Evolutionary conservation across 1,140 invertebrate genomes (phyloP).

Genomic region (Bombus breviceps): DNA sequence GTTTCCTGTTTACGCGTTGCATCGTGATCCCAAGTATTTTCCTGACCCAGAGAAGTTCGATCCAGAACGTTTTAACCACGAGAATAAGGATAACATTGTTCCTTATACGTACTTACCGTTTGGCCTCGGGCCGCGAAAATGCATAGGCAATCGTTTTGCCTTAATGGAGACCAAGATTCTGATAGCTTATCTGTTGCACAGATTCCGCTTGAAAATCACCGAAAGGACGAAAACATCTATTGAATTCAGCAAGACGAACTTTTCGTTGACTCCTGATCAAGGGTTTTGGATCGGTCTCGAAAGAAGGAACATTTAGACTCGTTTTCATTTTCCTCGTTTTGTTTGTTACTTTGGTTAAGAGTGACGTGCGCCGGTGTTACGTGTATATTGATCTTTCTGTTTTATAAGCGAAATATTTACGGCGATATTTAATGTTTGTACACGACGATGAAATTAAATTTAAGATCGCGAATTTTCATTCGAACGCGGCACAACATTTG

Average conservation of each 20-base stretch:
- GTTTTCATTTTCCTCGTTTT: not conserved
- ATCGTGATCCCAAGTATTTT: constrained; percentile 73
- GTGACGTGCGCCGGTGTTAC: too few species aligned
- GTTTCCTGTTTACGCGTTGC: constrained; percentile 68
- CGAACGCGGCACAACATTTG: too few species aligned
- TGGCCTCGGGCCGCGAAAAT: constrained; percentile 81
- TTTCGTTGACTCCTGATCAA: constrained; percentile 61
- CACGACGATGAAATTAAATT: not conserved
- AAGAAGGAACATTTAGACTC: not conserved
- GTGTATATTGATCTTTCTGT: not conserved
- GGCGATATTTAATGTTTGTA: too few species aligned
- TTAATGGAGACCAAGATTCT: constrained; percentile 77
- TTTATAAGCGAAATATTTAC: not conserved
- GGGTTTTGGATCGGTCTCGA: constrained; percentile 73
- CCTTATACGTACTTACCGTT: constrained; percentile 84
- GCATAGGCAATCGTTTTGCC: constrained; percentile 75
- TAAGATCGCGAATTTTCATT: not conserved
- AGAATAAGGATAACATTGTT: constrained; percentile 76
- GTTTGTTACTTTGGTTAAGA: not conserved
- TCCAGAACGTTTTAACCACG: constrained; percentile 80
- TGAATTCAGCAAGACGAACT: constrained; percentile 60
- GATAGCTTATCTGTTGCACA: constrained; percentile 68
- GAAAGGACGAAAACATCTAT: constrained; percentile 67
- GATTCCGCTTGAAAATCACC: constrained; percentile 67
- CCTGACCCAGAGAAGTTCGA: constrained; percentile 80